phyloP scores from a whole-genome alignment of 2,888 invertebrate species.

The Villa cingulata region DNA sequence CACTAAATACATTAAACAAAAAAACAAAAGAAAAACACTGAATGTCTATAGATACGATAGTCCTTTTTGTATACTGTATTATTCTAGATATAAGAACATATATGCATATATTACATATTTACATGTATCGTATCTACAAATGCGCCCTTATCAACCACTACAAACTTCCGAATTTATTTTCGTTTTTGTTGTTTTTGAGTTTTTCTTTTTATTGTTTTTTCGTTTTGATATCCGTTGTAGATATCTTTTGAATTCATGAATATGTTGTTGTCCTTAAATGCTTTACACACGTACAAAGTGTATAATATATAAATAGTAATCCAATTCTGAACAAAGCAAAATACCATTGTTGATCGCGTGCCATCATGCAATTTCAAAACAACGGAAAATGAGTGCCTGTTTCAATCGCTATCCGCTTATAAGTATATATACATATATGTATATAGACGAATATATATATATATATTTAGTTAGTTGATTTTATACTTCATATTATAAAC shows the following conservation, averaged over 20 bases:
- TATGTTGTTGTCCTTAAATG: not conserved
- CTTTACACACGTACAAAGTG: no score
- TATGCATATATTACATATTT: not conserved
- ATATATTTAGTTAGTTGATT: no score
- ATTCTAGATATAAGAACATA: no score
- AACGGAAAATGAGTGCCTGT: conserved; percentile 8
- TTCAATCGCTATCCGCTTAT: not conserved
- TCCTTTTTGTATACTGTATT: no score
- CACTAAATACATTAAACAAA: no score
- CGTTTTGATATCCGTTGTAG: not conserved
- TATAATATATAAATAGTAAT: no score
- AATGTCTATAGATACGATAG: no score
- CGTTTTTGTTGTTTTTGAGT: not conserved
- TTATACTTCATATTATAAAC: no score
- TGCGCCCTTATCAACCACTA: conserved; percentile 4
- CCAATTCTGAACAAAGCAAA: conserved; percentile 4
- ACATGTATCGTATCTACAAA: no score
- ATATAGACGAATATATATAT: no score
- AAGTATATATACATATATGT: no score
- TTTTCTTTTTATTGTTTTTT: not conserved
- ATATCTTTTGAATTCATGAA: not conserved
- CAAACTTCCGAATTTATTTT: not conserved
- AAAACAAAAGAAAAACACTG: no score
- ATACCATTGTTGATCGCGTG: conserved; percentile 23
- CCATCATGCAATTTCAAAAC: conserved; percentile 32